phyloP scores from a whole-genome alignment of 2,888 invertebrate genomes.

The Cephus pulcher region DNA sequence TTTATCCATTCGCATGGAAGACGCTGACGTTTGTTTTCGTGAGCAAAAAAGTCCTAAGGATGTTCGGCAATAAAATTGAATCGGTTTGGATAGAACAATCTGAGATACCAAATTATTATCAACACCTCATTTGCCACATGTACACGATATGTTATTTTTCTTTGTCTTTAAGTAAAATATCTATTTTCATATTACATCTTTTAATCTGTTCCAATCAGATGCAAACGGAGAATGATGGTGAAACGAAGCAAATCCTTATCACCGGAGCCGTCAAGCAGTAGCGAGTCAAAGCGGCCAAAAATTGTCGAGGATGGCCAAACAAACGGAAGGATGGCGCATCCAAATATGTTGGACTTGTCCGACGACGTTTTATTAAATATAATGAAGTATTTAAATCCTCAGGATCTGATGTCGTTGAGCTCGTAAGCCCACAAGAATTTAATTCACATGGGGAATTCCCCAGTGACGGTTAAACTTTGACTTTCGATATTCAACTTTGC shows the following conservation, averaged over 20 bases:
- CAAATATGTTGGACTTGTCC: conserved; percentile 69
- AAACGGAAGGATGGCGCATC: conserved; percentile 31
- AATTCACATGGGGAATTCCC: background rate
- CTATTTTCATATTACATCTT: background rate
- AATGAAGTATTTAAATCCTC: conserved; percentile 64
- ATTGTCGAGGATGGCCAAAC: conserved; percentile 26
- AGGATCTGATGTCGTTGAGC: conserved; percentile 69
- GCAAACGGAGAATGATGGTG: conserved; percentile 47
- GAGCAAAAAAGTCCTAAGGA: background rate
- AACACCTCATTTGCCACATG: conserved; percentile 6
- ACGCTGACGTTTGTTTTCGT: background rate
- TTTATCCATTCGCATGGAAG: background rate
- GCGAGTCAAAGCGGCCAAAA: conserved; percentile 44
- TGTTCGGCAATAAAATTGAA: background rate
- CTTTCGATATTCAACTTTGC: conserved; percentile 10
- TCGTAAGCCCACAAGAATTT: conserved; percentile 64
- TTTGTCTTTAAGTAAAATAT: background rate
- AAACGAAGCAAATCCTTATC: conserved; percentile 59
- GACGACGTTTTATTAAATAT: conserved; percentile 72
- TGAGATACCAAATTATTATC: background rate
- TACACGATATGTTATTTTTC: conserved; percentile 6
- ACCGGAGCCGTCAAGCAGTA: conserved; percentile 55
- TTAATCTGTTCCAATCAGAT: conserved; percentile 24
- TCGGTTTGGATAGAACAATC: conserved; percentile 3
- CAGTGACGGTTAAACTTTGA: background rate